Evolutionary conservation across 2,888 invertebrate genomes (phyloP).

Genomic region (Rhagium mordax): DNA sequence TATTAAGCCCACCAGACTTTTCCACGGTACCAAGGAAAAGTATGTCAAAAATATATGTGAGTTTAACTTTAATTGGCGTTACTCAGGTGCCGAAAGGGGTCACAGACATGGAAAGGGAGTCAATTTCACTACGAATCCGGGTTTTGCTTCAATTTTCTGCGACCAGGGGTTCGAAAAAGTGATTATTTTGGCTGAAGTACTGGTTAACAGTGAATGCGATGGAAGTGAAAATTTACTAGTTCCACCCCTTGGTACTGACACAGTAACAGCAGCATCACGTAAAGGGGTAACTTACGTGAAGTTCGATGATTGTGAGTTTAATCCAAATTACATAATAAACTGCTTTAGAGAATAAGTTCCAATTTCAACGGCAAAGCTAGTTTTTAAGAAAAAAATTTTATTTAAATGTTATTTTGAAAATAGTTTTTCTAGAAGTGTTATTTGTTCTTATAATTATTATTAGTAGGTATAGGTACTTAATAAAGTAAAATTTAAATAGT

Average conservation of each 20-base stretch:
- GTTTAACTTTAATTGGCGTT: conserved; percentile 9
- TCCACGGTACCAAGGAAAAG: conserved; percentile 5
- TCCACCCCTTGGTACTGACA: background rate
- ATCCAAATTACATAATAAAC: background rate
- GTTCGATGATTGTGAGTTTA: conserved; percentile 3
- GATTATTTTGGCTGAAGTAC: background rate
- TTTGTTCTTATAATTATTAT: too few relatives aligned
- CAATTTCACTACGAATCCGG: background rate
- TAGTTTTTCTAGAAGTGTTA: too few relatives aligned
- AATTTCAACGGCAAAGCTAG: too few relatives aligned
- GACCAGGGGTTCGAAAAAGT: background rate
- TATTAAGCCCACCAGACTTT: background rate
- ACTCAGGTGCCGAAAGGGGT: background rate
- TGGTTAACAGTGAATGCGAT: background rate
- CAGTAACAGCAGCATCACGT: background rate
- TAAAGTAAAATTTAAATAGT: too few relatives aligned
- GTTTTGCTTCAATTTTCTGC: conserved; percentile 1
- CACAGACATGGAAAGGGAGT: background rate
- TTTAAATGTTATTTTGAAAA: too few relatives aligned
- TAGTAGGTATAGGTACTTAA: too few relatives aligned
- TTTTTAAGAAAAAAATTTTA: too few relatives aligned
- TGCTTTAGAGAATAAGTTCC: background rate
- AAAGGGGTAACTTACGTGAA: background rate
- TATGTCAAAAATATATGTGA: background rate
- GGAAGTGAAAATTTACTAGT: background rate